phyloP scores from a whole-genome alignment of 2,888 invertebrate species.

The Caenorhabditis imperialis region DNA sequence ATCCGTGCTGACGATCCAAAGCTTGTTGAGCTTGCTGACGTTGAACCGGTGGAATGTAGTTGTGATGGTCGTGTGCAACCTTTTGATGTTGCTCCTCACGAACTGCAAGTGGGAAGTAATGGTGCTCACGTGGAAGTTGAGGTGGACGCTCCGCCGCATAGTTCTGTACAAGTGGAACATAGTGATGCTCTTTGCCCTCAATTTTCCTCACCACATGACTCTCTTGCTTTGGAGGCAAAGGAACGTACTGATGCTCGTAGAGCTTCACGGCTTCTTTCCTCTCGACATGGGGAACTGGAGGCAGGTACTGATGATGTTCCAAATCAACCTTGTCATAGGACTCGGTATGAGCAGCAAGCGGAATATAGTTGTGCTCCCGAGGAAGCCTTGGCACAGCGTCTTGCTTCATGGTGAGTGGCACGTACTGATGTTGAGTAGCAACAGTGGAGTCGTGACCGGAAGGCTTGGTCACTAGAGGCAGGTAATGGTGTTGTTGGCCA shows the following conservation, averaged over 20 bases:
- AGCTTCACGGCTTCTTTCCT: slow-evolving; percentile 34
- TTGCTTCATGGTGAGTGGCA: slow-evolving; percentile 31
- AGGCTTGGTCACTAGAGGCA: slow-evolving; percentile 38
- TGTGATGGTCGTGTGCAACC: slow-evolving; percentile 21
- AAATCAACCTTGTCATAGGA: slow-evolving; percentile 16
- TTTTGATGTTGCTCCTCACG: slow-evolving; percentile 21
- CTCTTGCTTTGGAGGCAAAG: slow-evolving; percentile 29
- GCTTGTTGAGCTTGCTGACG: neutral
- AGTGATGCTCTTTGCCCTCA: slow-evolving; percentile 40
- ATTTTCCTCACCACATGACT: slow-evolving; percentile 34
- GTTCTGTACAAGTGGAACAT: slow-evolving; percentile 43
- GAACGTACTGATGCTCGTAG: slow-evolving; percentile 44
- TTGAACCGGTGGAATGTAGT: slow-evolving; percentile 29
- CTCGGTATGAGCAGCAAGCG: slow-evolving; percentile 24
- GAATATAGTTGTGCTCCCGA: slow-evolving; percentile 50
- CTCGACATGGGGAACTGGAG: slow-evolving; percentile 30
- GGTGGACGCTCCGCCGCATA: slow-evolving; percentile 16
- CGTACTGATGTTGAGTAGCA: slow-evolving; percentile 35
- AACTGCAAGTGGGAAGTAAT: slow-evolving; percentile 43
- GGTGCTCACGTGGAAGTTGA: slow-evolving; percentile 43
- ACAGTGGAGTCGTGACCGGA: slow-evolving; percentile 7
- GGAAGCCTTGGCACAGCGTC: slow-evolving; percentile 23
- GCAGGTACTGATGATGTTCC: slow-evolving; percentile 45
- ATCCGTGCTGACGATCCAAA: slow-evolving; percentile 35
- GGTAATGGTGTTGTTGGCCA: slow-evolving; percentile 39